Evolutionary conservation across 2,888 invertebrate genomes (phyloP).

Genomic region (Epinotia ramella): DNA sequence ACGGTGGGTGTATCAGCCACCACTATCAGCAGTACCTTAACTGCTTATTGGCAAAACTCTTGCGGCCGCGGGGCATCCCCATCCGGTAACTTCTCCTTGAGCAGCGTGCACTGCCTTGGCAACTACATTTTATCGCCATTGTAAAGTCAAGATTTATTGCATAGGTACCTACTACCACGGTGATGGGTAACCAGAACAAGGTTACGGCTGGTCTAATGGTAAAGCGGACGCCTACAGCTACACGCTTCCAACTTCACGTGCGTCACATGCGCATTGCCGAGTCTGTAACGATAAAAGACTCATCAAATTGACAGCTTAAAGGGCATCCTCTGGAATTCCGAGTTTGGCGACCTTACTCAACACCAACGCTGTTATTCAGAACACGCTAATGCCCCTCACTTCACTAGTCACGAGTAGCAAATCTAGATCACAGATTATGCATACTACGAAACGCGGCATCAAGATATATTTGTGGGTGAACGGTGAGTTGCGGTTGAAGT

Average conservation of each 20-base stretch:
- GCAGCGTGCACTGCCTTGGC: too few relatives aligned
- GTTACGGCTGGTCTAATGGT: too few relatives aligned
- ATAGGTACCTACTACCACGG: too few relatives aligned
- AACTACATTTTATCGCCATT: neutral
- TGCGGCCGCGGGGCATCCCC: neutral
- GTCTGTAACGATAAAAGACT: neutral
- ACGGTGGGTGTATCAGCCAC: neutral
- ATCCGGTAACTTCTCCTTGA: neutral
- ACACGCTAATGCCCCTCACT: too few relatives aligned
- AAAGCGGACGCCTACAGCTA: too few relatives aligned
- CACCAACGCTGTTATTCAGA: neutral
- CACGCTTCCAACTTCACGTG: too few relatives aligned
- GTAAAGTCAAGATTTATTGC: neutral
- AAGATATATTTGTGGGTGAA: too few relatives aligned
- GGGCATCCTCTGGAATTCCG: neutral
- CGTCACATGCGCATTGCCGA: neutral
- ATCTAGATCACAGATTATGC: too few relatives aligned
- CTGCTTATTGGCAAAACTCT: neutral
- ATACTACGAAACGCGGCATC: too few relatives aligned
- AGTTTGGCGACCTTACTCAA: neutral
- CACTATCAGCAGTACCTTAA: slow-evolving; percentile 11
- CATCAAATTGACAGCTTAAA: neutral
- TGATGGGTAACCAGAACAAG: too few relatives aligned
- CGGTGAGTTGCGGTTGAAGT: too few relatives aligned
- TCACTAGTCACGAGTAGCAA: too few relatives aligned